Evolutionary conservation across 2,888 invertebrate species (phyloP), one percentile per base, ranked within the genome.

Genomic region (Aromia moschata): DNA sequence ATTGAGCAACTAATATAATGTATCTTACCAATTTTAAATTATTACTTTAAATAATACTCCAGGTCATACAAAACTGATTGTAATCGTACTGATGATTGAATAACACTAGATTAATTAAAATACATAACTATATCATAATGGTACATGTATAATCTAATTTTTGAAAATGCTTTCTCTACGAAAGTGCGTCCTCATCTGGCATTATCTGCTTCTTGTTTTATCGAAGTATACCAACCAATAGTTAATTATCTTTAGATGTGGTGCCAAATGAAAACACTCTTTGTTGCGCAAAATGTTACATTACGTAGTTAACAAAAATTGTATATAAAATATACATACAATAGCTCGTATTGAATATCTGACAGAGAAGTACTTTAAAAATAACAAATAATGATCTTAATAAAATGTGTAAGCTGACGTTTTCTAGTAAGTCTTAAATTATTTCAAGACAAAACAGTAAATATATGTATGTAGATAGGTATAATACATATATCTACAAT

Each of bases 91-190:
- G 30, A 46, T 37, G 37, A 46, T 47, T 47, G 12, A 11, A 16
- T 36, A 16, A 16, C 9, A 45, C 4, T 45, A 18, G 7, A 25
- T 25, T 25, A 33, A 33, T 52, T 51, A 60, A 60, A 45, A 38
- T 38, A 20, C 57, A 33, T 25, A 25, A 25, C 7, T 33, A 14
- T 25, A 25, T 20, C 62, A 67, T 62, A 68, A 67, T 65, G 68
- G 66, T 68, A 68, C 64, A 67, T 68, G 58, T 60, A 65, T 61
- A 61, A 62, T 62, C 43, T 62, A 62, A 62, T 53, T 49, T 59
- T 59, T 62, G 43, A 41, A 59, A 56, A 53, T 47, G 47, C 46
- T 53, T 56, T 46, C 31, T 46, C 33, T 45, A 47, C n/a, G 31
- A 47, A 56, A 55, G 20, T 49, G 30, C 37, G 38, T 40, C 49